These are phyloP conservation scores for Melieria picta DNA, from an alignment of 2,888 invertebrate species.

Conservation along the genomic window DNA sequence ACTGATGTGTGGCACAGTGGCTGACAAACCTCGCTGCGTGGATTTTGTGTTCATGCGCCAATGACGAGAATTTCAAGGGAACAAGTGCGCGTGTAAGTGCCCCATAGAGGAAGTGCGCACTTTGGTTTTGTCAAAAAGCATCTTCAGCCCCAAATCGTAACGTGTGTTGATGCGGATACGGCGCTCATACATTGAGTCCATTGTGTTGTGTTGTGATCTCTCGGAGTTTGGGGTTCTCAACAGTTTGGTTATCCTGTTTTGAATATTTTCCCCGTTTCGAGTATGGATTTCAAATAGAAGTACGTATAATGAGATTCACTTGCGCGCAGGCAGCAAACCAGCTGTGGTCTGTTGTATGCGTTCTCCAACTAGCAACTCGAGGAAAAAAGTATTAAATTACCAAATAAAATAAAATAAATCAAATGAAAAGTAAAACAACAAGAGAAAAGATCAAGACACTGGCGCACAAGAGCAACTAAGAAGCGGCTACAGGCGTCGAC, in stretches of 20 bases:
- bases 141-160: conserved; percentile 19
- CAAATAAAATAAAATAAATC: conserved; percentile 22
- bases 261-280: neutral
- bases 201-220: neutral
- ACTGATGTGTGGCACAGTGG: too few relatives aligned
- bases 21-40: too few relatives aligned
- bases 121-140: conserved; percentile 44
- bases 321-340: neutral
- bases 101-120: conserved; percentile 52
- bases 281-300: too few relatives aligned
- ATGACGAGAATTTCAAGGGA: too few relatives aligned
- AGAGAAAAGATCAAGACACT: neutral
- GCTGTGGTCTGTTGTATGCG: neutral
- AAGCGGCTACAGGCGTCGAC: neutral
- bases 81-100: too few relatives aligned
- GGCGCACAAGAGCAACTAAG: conserved; percentile 9
- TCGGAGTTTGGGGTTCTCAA: neutral
- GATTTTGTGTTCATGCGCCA: too few relatives aligned
- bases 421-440: conserved; percentile 3
- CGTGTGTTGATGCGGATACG: neutral
- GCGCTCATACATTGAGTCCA: neutral
- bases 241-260: neutral
- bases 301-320: conserved; percentile 9
- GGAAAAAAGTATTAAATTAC: conserved; percentile 33
- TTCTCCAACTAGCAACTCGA: conserved; percentile 6